A percentile compares a stretch with the other conserved stretches of the same genome.
These are phyloP conservation scores for Gobius niger DNA, from an alignment of 2,113 vertebrate genomes.

Conservation along the genomic window DNA sequence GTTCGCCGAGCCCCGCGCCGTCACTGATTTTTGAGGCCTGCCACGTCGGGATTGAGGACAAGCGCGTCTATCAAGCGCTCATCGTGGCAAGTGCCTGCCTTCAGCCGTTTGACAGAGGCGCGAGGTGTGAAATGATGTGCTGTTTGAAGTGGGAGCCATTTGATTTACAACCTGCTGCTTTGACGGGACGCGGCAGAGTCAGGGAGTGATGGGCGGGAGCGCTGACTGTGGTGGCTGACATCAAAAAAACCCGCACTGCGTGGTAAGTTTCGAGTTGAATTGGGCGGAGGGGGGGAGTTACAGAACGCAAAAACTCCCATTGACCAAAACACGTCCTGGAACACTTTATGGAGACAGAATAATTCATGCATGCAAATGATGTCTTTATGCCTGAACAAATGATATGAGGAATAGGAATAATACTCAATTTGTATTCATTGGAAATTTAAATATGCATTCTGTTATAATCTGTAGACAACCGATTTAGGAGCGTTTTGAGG, in stretches of 20 bases:
- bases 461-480: neutral
- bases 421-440: slow-evolving; percentile 1
- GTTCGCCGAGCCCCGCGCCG: slow-evolving; percentile 11
- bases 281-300: neutral
- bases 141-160: slow-evolving; percentile 45
- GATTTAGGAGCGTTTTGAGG: neutral
- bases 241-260: slow-evolving; percentile 1
- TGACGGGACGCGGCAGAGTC: slow-evolving; percentile 18
- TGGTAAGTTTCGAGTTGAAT: neutral
- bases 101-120: slow-evolving; percentile 17
- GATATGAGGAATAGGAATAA: neutral
- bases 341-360: neutral
- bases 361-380: neutral
- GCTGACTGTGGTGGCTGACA: neutral
- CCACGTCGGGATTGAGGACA: slow-evolving; percentile 25
- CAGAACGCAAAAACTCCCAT: neutral
- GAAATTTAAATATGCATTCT: neutral
- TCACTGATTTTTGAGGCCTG: slow-evolving; percentile 5
- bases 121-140: slow-evolving; percentile 40
- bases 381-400: neutral
- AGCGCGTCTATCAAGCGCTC: slow-evolving; percentile 27
- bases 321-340: neutral
- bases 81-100: neutral
- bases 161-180: slow-evolving; percentile 28
- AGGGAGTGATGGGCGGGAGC: slow-evolving; percentile 17